phyloP scores from a whole-genome alignment of 2,888 invertebrate species.

The Cataglyphis albicans region DNA sequence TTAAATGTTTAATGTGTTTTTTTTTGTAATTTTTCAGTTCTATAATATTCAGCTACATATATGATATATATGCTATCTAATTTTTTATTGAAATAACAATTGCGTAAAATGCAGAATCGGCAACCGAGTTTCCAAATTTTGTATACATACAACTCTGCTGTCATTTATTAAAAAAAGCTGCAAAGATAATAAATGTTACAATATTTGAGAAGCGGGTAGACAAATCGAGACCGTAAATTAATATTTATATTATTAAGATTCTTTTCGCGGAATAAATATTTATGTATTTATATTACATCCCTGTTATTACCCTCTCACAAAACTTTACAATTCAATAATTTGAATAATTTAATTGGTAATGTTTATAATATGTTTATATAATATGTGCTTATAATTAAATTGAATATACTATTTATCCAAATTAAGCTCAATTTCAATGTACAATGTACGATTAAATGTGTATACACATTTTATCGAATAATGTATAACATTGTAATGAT shows the following conservation, averaged over 20 bases:
- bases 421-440: slow-evolving; percentile 37
- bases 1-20: slow-evolving; percentile 10
- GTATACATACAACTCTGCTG: neutral
- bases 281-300: neutral
- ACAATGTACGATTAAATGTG: neutral
- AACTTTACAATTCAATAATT: slow-evolving; percentile 39
- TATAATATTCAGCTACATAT: neutral
- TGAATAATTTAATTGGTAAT: slow-evolving; percentile 48
- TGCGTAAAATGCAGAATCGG: slow-evolving; percentile 10
- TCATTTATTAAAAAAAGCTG: slow-evolving; percentile 33
- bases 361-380: slow-evolving; percentile 35
- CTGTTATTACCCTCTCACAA: slow-evolving; percentile 31
- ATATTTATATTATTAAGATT: slow-evolving; percentile 46
- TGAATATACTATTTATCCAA: slow-evolving; percentile 46
- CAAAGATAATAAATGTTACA: slow-evolving; percentile 32
- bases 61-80: neutral
- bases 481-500: slow-evolving; percentile 12
- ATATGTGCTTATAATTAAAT: slow-evolving; percentile 47
- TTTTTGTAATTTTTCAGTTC: neutral
- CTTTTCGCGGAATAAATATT: slow-evolving; percentile 33
- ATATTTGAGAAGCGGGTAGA: neutral
- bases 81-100: slow-evolving; percentile 19
- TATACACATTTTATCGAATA: slow-evolving; percentile 24
- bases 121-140: slow-evolving; percentile 27
- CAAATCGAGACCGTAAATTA: slow-evolving; percentile 9